A percentile compares a stretch with the other conserved stretches of the same genome.
Conservation (phyloP, 2,888 invertebrate genomes). For the Tupiocoris notatus region DNA sequence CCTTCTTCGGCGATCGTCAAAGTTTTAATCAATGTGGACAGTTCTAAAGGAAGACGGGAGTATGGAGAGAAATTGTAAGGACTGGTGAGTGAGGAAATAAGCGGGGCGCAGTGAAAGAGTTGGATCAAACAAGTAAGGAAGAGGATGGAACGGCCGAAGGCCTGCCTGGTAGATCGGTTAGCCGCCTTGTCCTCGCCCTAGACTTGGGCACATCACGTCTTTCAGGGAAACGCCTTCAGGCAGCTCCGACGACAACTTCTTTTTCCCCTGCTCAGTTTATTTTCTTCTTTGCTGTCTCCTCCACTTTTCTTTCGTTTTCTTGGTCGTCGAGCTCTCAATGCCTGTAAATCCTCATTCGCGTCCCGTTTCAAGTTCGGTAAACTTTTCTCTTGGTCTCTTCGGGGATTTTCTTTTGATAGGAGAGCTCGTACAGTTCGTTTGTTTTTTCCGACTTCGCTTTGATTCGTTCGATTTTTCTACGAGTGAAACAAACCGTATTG, state of each 20-base stretch:
- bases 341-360: not conserved
- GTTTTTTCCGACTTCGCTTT: not conserved
- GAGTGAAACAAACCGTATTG: not conserved
- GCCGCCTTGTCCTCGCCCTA: not conserved
- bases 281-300: not conserved
- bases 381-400: not conserved
- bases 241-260: not conserved
- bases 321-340: not conserved
- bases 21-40: constrained; percentile 38
- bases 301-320: not conserved
- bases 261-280: not conserved
- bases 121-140: not conserved
- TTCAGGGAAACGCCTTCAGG: not conserved
- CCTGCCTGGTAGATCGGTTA: not conserved
- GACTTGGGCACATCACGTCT: not conserved
- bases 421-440: not conserved
- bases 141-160: not conserved
- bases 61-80: not conserved
- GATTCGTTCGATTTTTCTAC: not conserved
- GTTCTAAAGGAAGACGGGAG: not conserved
- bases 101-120: too few species aligned
- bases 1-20: constrained; percentile 22
- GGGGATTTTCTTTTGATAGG: not conserved
- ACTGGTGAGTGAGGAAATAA: too few species aligned
- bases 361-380: not conserved